Percentiles rank a stretch among this genome's conserved stretches.
Conservation (phyloP, 2,888 invertebrate species). For the Epicampocera succincta region DNA sequence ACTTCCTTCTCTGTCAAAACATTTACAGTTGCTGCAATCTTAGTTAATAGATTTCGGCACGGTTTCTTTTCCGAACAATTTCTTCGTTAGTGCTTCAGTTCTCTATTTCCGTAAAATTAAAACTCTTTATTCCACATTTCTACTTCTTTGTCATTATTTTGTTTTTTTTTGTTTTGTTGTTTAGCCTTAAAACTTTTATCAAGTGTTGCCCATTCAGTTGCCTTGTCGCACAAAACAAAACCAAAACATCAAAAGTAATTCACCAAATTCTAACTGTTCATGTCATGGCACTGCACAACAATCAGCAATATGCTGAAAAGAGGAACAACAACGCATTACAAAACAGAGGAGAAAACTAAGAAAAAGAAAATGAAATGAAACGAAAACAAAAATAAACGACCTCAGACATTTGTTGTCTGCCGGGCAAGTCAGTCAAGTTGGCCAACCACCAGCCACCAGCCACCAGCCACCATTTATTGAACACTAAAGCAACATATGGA, state of each 20-base stretch:
- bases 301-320: slow-evolving; percentile 56
- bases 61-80: neutral
- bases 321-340: slow-evolving; percentile 52
- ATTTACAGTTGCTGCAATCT: too few species aligned
- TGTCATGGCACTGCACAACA: slow-evolving; percentile 44
- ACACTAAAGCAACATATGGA: slow-evolving; percentile 54
- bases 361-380: neutral
- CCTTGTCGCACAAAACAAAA: slow-evolving; percentile 36
- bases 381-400: slow-evolving; percentile 50
- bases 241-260: slow-evolving; percentile 49
- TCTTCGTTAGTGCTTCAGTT: neutral
- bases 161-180: neutral
- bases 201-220: slow-evolving; percentile 37
- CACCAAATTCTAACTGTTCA: slow-evolving; percentile 67
- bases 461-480: slow-evolving; percentile 32
- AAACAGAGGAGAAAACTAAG: slow-evolving; percentile 43
- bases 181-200: slow-evolving; percentile 7
- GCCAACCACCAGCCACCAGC: slow-evolving; percentile 28
- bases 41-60: too few species aligned
- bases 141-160: neutral
- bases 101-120: neutral
- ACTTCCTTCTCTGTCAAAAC: too few species aligned
- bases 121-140: too few species aligned
- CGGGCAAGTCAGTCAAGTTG: slow-evolving; percentile 62
- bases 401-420: slow-evolving; percentile 69